Evolutionary conservation across 2,888 invertebrate genomes (phyloP).

Genomic region (Thymelicus acteon): DNA sequence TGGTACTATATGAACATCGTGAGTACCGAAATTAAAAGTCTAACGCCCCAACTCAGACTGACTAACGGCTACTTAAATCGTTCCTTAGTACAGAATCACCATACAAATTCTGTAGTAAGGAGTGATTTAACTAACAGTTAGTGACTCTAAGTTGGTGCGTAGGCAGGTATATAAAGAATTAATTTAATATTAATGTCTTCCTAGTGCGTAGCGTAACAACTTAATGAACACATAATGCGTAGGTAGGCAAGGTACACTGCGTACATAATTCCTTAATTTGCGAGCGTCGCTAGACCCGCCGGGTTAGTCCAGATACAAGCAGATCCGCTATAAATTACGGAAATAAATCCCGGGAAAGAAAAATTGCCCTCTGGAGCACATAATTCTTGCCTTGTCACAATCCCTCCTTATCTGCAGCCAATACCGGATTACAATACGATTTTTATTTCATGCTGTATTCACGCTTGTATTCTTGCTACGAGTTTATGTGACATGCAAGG

Average conservation of each 20-base stretch:
- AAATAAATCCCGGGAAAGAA: conserved; percentile 84
- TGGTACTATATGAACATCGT: too few species aligned
- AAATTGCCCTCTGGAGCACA: conserved; percentile 85
- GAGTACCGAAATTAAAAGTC: too few species aligned
- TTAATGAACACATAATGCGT: conserved; percentile 52
- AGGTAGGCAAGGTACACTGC: conserved; percentile 8
- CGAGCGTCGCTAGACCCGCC: conserved; percentile 63
- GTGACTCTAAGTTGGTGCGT: too few species aligned
- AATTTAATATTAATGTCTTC: background rate
- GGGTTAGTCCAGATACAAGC: conserved; percentile 83
- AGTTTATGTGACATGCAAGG: conserved; percentile 31
- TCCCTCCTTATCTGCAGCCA: conserved; percentile 83
- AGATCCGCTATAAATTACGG: conserved; percentile 84
- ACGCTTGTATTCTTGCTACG: conserved; percentile 54
- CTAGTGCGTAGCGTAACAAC: background rate
- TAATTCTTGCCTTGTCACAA: conserved; percentile 85
- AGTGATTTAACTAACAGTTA: too few species aligned
- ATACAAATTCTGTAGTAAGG: too few species aligned
- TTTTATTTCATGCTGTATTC: conserved; percentile 82
- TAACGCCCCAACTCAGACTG: too few species aligned
- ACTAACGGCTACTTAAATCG: too few species aligned
- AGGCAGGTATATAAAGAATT: too few species aligned
- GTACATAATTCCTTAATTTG: conserved; percentile 71
- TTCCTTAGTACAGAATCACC: too few species aligned
- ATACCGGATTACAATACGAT: conserved; percentile 85